Conservation (phyloP, 2,113 vertebrate genomes). For the Saccopteryx bilineata region DNA sequence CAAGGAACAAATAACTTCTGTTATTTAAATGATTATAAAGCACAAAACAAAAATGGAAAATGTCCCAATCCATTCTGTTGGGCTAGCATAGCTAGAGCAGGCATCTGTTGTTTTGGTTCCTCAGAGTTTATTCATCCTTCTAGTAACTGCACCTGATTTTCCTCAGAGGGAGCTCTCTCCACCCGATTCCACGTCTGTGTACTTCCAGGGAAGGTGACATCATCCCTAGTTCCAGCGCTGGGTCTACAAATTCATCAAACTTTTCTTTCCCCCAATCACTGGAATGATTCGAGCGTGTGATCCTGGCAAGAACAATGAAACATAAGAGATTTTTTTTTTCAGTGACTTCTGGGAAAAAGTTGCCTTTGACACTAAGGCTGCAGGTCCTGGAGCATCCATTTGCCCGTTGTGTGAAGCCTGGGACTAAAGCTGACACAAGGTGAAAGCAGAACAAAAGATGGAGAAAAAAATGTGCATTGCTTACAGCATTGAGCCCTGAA, state of each 20-base stretch:
- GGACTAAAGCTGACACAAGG: not conserved
- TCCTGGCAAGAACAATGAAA: not conserved
- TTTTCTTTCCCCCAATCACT: conserved; percentile 6
- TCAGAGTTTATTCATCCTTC: not conserved
- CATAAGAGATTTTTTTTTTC: not conserved
- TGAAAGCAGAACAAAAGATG: conserved; percentile 1
- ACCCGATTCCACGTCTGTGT: not conserved
- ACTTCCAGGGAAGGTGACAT: not conserved
- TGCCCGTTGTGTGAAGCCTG: not conserved
- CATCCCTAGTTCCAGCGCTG: not conserved
- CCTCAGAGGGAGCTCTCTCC: not conserved
- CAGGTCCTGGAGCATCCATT: not conserved
- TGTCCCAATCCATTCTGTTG: not conserved
- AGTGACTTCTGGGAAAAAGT: conserved; percentile 25
- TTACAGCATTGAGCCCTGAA: not conserved
- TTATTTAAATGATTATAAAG: conserved; percentile 15
- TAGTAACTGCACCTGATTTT: not conserved
- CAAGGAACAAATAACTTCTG: conserved; percentile 61
- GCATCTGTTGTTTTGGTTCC: conserved; percentile 53
- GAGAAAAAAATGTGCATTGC: not conserved
- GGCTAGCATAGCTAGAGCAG: not conserved
- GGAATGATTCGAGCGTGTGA: not conserved
- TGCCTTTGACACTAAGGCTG: conserved; percentile 5
- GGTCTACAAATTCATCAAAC: not conserved
- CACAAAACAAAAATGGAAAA: conserved; percentile 41